Conservation (phyloP, 2,797 vertebrate genomes). For the Salarias fasciatus region DNA sequence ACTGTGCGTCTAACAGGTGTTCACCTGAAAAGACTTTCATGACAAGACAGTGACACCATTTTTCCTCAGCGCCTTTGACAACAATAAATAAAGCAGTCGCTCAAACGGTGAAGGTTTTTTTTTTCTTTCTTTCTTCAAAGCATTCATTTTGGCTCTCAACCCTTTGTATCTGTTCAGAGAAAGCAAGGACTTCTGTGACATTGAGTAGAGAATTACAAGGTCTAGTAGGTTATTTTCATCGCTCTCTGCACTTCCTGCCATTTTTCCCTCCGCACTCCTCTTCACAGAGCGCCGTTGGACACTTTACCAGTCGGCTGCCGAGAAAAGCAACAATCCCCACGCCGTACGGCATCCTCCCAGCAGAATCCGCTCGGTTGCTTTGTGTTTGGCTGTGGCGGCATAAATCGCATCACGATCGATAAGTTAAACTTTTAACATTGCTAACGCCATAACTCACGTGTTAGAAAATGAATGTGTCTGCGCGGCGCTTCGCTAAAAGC, state of each 20-base stretch:
- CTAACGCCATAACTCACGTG: conserved; percentile 3
- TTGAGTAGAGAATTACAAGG: conserved; percentile 18
- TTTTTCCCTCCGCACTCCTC: conserved; percentile 3
- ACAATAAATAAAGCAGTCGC: background rate
- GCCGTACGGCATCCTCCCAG: too few species aligned
- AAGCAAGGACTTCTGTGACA: conserved; percentile 13
- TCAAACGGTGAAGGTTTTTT: background rate
- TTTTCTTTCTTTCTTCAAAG: conserved; percentile 2
- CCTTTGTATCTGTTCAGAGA: background rate
- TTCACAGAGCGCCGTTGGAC: conserved; percentile 9
- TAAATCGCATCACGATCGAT: conserved; percentile 21
- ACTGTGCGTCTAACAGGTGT: conserved; percentile 1
- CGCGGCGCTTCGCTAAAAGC: conserved; percentile 43
- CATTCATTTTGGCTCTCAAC: background rate
- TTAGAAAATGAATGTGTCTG: conserved; percentile 8
- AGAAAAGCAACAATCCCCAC: background rate
- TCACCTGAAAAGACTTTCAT: background rate
- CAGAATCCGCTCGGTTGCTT: too few species aligned
- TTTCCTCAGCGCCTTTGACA: background rate
- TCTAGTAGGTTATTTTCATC: conserved; percentile 22
- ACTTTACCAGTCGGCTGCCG: conserved; percentile 3
- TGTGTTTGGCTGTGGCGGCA: background rate
- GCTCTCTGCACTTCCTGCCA: background rate
- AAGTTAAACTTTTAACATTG: background rate
- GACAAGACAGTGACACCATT: background rate